Evolutionary conservation across 2,888 invertebrate genomes (phyloP).

Genomic region (Diabrotica balteata): DNA sequence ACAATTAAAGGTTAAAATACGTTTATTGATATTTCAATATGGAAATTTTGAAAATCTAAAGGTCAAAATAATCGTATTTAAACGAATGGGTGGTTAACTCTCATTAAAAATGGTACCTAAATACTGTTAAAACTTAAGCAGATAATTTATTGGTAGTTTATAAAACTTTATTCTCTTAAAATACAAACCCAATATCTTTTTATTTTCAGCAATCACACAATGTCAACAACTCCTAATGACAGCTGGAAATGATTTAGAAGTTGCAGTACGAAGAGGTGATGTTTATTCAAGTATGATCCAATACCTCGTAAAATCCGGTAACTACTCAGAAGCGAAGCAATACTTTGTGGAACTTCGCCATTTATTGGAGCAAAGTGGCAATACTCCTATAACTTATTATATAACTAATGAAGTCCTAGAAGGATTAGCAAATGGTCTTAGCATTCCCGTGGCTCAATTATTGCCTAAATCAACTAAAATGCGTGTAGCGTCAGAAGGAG

Average conservation of each 20-base stretch:
- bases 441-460: conserved; percentile 50
- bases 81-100: too few species aligned
- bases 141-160: too few species aligned
- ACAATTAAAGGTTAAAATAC: too few species aligned
- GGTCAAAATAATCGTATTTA: too few species aligned
- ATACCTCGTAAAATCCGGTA: conserved; percentile 52
- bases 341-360: conserved; percentile 55
- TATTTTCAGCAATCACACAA: conserved; percentile 52
- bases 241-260: conserved; percentile 55
- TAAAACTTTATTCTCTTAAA: too few species aligned
- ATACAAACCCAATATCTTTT: not conserved
- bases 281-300: conserved; percentile 60
- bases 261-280: conserved; percentile 58
- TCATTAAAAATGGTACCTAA: too few species aligned
- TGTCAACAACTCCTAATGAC: conserved; percentile 55
- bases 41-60: too few species aligned
- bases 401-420: conserved; percentile 57
- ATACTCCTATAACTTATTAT: conserved; percentile 57
- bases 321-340: conserved; percentile 56
- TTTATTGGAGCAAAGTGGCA: conserved; percentile 48
- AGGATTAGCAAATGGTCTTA: conserved; percentile 55
- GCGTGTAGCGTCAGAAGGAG: conserved; percentile 14
- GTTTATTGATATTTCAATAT: too few species aligned
- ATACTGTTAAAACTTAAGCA: too few species aligned
- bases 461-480: conserved; percentile 44